Evolutionary conservation across 2,797 vertebrate genomes (phyloP), one percentile per base, ranked within the genome.

Genomic region (Enteromius paludinosus): DNA sequence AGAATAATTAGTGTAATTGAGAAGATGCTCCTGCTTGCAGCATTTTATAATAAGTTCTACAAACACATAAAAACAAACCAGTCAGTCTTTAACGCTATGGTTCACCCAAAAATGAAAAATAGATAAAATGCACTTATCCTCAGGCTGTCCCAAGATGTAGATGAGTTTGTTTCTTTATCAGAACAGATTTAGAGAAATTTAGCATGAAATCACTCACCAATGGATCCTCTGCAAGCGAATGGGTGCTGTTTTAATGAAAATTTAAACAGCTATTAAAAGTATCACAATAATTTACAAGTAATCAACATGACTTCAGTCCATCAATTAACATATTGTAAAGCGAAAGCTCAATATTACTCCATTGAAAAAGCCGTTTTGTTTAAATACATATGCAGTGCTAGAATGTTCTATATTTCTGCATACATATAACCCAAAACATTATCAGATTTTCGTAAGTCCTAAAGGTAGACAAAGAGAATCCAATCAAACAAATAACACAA

Each of bases 1-100:
- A 72, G 25, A 72, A 64, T 71, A 35, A 71, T 62, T 61, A 11
- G 28, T 20, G 30, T 45, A 70, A 70, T 23, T 35, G 54, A 81
- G 35, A 66, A 70, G 68, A 69, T 69, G 23, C 41, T 66, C 41
- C n/a, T 8, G 1, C 77, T 8, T 68, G 64, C 76, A 66, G 64
- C 9, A 1, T 68, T 68, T 20, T 30, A 41, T n/a, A 41, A 54
- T 54, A 41, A 61, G 45, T 81, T 30, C 66, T 23, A 18, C 25
- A 71, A 0, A 54, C 52, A 23, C 35, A 35, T 62, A 68, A 25
- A 38, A 69, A 70, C 2, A 25, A 68, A 59, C 43, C 35, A 59
- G 56, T 61, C 69, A 2, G 18, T 61, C 14, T 14, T 61, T 33
- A 62, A 62, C 15, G 3, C 25, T 17, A 17, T 62, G 28, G 28